Evolutionary conservation across 2,113 vertebrate genomes (phyloP).

Genomic region (Rynchops niger): DNA sequence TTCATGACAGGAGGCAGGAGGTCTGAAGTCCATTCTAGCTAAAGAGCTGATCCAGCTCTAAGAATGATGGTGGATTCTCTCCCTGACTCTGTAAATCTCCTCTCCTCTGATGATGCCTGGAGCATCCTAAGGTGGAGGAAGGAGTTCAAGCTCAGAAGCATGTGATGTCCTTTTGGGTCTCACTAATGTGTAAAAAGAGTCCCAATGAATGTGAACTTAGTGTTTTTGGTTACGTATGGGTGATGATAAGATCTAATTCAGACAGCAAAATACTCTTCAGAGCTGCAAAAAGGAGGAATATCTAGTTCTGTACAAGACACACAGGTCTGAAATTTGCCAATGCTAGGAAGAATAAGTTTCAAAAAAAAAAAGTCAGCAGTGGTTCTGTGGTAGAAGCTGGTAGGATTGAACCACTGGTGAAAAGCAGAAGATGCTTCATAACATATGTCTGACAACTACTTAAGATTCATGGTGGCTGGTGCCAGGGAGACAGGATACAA

Average conservation of each 20-base stretch:
- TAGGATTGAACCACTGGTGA: not conserved
- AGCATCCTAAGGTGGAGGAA: not conserved
- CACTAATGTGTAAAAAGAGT: not conserved
- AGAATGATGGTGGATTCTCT: not conserved
- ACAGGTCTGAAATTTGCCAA: not conserved
- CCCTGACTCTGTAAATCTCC: not conserved
- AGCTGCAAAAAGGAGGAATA: not conserved
- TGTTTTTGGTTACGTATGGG: not conserved
- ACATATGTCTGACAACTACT: not conserved
- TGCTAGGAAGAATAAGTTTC: not conserved
- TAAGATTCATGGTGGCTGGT: constrained; percentile 14
- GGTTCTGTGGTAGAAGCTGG: not conserved
- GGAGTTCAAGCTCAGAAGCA: not conserved
- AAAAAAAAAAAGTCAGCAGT: not conserved
- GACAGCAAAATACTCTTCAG: not conserved
- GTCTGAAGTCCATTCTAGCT: not conserved
- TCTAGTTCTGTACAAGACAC: not conserved
- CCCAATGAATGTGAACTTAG: not conserved
- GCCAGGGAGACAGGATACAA: constrained; percentile 44
- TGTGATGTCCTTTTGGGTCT: not conserved
- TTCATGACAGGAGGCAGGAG: not conserved
- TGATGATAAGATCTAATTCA: not conserved
- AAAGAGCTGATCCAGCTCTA: not conserved
- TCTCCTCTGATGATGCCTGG: not conserved
- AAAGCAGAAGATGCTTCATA: constrained; percentile 42